Evolutionary conservation across 2,113 vertebrate species (phyloP).

Genomic region (Anhinga rufa): DNA sequence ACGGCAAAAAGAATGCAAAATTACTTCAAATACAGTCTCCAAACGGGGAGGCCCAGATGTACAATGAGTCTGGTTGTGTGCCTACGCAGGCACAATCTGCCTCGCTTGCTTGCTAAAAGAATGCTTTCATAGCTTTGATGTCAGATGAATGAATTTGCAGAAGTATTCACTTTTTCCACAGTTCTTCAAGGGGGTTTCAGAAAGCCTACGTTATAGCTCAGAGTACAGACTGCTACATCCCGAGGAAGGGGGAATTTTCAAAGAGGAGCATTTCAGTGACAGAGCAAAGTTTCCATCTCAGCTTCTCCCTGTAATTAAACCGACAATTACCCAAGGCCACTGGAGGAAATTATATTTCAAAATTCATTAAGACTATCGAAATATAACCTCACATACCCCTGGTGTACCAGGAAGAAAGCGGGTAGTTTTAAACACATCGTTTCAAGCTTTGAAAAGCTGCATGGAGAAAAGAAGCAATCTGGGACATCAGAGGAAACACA

Average conservation of each 20-base stretch:
- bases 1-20: neutral
- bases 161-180: conserved; percentile 22
- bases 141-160: conserved; percentile 45
- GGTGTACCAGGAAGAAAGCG: conserved; percentile 4
- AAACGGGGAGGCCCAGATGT: neutral
- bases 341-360: conserved; percentile 27
- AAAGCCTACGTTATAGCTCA: neutral
- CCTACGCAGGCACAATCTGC: neutral
- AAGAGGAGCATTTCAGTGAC: conserved; percentile 18
- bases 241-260: neutral
- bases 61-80: conserved; percentile 28
- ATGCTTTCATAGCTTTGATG: conserved; percentile 43
- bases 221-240: neutral
- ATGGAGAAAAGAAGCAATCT: neutral
- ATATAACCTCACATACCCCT: neutral
- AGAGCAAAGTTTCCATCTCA: conserved; percentile 11
- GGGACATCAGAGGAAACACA: neutral
- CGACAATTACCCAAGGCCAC: conserved; percentile 40
- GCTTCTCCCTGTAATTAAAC: conserved; percentile 43
- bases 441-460: neutral
- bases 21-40: conserved; percentile 35
- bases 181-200: conserved; percentile 29
- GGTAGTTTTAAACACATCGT: neutral
- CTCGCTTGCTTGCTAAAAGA: conserved; percentile 10
- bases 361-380: conserved; percentile 42